A percentile compares a stretch with the other conserved stretches of the same genome.
phyloP scores from a whole-genome alignment of 2,888 invertebrate genomes.

The Papilio demoleus region DNA sequence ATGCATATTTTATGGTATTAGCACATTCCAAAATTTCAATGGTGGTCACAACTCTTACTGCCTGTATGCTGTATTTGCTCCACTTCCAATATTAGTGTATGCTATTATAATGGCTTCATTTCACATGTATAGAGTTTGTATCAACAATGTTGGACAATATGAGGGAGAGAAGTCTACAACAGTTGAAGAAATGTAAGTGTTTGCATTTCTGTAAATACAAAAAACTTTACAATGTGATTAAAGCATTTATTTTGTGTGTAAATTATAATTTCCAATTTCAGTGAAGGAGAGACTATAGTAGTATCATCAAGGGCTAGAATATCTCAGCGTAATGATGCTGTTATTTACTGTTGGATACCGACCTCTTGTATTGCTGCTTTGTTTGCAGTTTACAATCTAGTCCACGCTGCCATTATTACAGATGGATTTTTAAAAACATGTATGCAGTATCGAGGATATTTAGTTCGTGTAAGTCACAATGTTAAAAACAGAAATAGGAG shows the following conservation, averaged over 20 bases:
- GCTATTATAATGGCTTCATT: slow-evolving; percentile 85
- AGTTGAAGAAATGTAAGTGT: slow-evolving; percentile 79
- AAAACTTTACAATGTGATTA: too few relatives aligned
- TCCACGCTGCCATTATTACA: slow-evolving; percentile 87
- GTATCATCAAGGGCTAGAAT: slow-evolving; percentile 85
- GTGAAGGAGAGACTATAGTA: slow-evolving; percentile 87
- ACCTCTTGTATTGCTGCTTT: slow-evolving; percentile 84
- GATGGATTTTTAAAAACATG: slow-evolving; percentile 91
- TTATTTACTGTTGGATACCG: slow-evolving; percentile 88
- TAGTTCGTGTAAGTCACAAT: slow-evolving; percentile 79
- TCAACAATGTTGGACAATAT: slow-evolving; percentile 82
- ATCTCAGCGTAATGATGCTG: slow-evolving; percentile 81
- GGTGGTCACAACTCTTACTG: slow-evolving; percentile 87
- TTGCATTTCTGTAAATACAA: too few relatives aligned
- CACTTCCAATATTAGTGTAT: slow-evolving; percentile 85
- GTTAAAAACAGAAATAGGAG: too few relatives aligned
- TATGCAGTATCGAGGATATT: slow-evolving; percentile 87
- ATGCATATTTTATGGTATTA: slow-evolving; percentile 86
- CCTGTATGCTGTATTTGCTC: slow-evolving; percentile 87
- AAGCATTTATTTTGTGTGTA: background rate
- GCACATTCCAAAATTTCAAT: slow-evolving; percentile 84
- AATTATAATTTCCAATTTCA: slow-evolving; percentile 59
- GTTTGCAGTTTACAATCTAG: slow-evolving; percentile 86
- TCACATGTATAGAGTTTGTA: slow-evolving; percentile 87
- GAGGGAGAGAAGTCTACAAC: slow-evolving; percentile 74